Evolutionary conservation across 2,113 vertebrate genomes (phyloP).

Genomic region (Rhegmatorhina hoffmannsi): DNA sequence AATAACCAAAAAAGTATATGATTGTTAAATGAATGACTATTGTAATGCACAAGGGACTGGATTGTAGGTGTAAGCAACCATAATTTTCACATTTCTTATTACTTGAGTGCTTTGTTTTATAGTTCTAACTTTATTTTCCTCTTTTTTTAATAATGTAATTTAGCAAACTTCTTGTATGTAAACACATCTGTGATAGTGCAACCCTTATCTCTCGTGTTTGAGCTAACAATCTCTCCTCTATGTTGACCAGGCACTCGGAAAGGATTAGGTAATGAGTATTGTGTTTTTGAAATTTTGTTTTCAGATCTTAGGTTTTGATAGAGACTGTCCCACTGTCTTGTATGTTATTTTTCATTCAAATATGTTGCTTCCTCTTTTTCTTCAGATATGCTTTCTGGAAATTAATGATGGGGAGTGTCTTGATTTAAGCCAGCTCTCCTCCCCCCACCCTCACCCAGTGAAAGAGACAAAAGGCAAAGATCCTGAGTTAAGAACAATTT

Average conservation of each 20-base stretch:
- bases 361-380: background rate
- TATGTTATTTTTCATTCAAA: background rate
- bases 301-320: background rate
- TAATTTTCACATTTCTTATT: too few relatives aligned
- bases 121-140: too few relatives aligned
- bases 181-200: background rate
- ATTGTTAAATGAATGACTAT: too few relatives aligned
- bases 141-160: background rate
- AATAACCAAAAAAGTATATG: too few relatives aligned
- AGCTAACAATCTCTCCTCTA: background rate
- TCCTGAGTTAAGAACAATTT: too few relatives aligned
- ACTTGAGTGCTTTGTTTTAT: too few relatives aligned
- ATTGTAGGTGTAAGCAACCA: too few relatives aligned
- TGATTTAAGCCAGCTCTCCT: background rate
- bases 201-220: background rate
- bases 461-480: too few relatives aligned
- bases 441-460: background rate
- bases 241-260: background rate
- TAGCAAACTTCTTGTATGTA: background rate
- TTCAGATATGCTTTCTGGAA: background rate
- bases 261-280: background rate
- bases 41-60: too few relatives aligned
- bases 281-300: background rate
- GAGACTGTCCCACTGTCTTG: background rate
- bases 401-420: background rate